Percentiles rank a stretch among this genome's conserved stretches.
Evolutionary conservation across 2,888 invertebrate species (phyloP).

Genomic region (Idaea dimidiata): DNA sequence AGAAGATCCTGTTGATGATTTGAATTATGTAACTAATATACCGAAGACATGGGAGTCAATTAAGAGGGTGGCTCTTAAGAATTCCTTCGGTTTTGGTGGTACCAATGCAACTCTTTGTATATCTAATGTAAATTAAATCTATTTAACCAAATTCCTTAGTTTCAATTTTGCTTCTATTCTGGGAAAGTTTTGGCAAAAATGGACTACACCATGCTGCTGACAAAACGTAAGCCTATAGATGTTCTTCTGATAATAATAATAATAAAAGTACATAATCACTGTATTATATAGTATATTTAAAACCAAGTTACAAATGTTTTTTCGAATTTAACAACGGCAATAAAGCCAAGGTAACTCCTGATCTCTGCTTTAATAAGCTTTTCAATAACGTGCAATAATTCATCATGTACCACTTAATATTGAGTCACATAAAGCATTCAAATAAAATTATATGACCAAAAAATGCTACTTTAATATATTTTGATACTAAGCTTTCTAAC

Average conservation of each 20-base stretch:
- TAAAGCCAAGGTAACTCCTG: conserved; percentile 61
- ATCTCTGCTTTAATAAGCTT: conserved; percentile 55
- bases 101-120: conserved; percentile 95
- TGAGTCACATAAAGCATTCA: conserved; percentile 72
- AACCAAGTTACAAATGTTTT: conserved; percentile 78
- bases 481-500: conserved; percentile 74
- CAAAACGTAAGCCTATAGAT: not conserved
- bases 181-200: not conserved
- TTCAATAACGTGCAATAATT: conserved; percentile 63
- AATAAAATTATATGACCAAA: conserved; percentile 76
- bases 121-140: conserved; percentile 43
- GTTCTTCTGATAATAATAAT: conserved; percentile 20
- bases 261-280: conserved; percentile 51
- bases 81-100: conserved; percentile 99
- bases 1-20: conserved; percentile 83
- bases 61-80: conserved; percentile 91
- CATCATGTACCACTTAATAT: conserved; percentile 67
- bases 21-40: conserved; percentile 85
- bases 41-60: conserved; percentile 80
- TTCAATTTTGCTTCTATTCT: not conserved
- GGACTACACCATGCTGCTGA: not conserved
- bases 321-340: conserved; percentile 65
- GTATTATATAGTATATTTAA: conserved; percentile 77
- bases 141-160: not conserved
- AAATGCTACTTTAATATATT: conserved; percentile 70